Base-by-base conservation (phyloP, 2,113 vertebrate genomes). In the Marmota flaviventris region DNA sequence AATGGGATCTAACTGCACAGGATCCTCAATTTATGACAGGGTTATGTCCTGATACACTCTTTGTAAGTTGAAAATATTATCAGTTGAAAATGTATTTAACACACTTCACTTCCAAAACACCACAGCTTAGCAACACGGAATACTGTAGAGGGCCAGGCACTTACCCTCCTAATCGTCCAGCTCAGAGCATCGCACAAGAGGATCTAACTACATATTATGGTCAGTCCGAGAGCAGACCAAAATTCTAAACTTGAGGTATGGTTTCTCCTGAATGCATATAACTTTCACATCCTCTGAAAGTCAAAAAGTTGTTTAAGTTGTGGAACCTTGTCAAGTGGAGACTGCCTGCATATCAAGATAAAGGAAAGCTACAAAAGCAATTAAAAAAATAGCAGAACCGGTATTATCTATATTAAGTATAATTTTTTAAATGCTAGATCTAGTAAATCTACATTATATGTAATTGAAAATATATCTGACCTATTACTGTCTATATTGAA, bases 401-500 rank as follows among this genome's bases (percentile, higher is more conserved):
- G n/a, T 85, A 69, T 17, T 51, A 63, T 67, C 7, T n/a, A 84
- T 13, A 77, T 14, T 87, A 72, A 65, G 42, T 12, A 22, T 56
- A 69, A 56, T 65, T 94, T 34, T 58, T 1, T 11, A 48, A 84
- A 92, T 81, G 3, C 61, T 82, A 73, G 6, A 69, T 51, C 13
- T 29, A 61, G 45, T 85, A 92, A 56, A 73, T 63, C 51, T 93
- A 53, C 4, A 69, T 61, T 51, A 92, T 90, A 61, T 88, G 4
- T 69, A 91, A 70, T 65, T 89, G 22, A 92, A 92, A 94, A 85
- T 85, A 90, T 69, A 84, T 25, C 18, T 81, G 27, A 73, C 65
- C 13, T 63, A 78, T 85, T 87, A 79, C 29, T 73, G 2, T 78
- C 75, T 58, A 94, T 22, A 65, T 79, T 70, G 93, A 93, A 53